phyloP scores from a whole-genome alignment of 2,797 vertebrate genomes.

The Notamacropus eugenii region DNA sequence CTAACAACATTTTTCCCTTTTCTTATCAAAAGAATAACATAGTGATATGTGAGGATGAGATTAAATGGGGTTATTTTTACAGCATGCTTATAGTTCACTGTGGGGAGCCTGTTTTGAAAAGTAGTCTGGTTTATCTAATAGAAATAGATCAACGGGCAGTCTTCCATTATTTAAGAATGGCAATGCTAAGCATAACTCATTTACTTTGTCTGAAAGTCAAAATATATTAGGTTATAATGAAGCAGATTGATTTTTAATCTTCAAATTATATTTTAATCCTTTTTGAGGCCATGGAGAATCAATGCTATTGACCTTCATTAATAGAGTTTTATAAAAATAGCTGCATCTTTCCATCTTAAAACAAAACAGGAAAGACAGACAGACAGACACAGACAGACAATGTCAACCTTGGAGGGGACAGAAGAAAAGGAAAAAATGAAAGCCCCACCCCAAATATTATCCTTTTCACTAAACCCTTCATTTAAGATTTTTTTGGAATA shows the following conservation, averaged over 20 bases:
- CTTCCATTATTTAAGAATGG: constrained; percentile 6
- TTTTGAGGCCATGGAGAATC: constrained; percentile 48
- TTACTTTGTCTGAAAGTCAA: constrained; percentile 50
- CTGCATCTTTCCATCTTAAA: background rate
- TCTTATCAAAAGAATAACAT: constrained; percentile 29
- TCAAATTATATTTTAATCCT: constrained; percentile 43
- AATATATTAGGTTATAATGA: constrained; percentile 38
- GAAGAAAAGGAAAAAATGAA: background rate
- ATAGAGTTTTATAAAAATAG: constrained; percentile 46
- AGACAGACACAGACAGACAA: too few relatives aligned
- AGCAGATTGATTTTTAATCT: constrained; percentile 60
- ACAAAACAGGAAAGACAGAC: constrained; percentile 36
- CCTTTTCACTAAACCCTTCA: constrained; percentile 3
- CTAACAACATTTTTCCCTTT: constrained; percentile 6
- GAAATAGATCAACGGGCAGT: constrained; percentile 14
- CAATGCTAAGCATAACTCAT: constrained; percentile 39
- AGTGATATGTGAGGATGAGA: background rate
- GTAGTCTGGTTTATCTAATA: constrained; percentile 30
- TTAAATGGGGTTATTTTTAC: constrained; percentile 38
- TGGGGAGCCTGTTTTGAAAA: constrained; percentile 40
- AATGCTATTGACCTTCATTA: constrained; percentile 28
- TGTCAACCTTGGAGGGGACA: background rate
- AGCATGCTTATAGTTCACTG: constrained; percentile 19
- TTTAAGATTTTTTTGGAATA: constrained; percentile 40
- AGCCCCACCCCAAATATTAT: background rate